phyloP scores from a whole-genome alignment of 2,888 invertebrate genomes.

The Catocala nupta region DNA sequence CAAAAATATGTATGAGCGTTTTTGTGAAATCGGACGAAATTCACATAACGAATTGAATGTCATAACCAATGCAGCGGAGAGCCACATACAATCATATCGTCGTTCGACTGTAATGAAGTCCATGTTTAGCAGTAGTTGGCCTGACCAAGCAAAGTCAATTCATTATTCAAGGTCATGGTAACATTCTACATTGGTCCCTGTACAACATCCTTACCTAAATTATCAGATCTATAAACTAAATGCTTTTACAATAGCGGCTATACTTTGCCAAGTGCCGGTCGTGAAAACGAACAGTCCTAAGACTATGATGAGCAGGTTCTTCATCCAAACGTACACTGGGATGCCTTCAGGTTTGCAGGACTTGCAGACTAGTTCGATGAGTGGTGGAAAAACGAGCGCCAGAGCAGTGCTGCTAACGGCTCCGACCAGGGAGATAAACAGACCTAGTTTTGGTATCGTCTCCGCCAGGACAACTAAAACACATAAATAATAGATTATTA shows the following conservation, averaged over 20 bases:
- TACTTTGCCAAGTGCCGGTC: constrained; percentile 92
- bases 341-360: constrained; percentile 88
- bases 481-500: not conserved
- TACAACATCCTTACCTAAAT: not conserved
- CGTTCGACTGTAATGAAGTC: too few relatives aligned
- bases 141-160: too few relatives aligned
- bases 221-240: constrained; percentile 61
- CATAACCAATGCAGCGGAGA: too few relatives aligned
- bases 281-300: constrained; percentile 91
- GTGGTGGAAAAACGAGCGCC: constrained; percentile 95
- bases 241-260: constrained; percentile 87
- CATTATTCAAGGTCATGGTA: too few relatives aligned
- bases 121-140: too few relatives aligned
- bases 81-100: too few relatives aligned
- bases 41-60: too few relatives aligned
- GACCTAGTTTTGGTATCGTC: constrained; percentile 93
- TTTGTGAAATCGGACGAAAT: too few relatives aligned
- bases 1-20: too few relatives aligned
- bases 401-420: constrained; percentile 95
- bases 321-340: constrained; percentile 77
- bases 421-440: constrained; percentile 97
- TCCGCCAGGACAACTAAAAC: constrained; percentile 93
- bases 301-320: constrained; percentile 89
- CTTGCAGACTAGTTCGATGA: constrained; percentile 92
- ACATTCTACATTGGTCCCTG: too few relatives aligned